phyloP scores from a whole-genome alignment of 2,888 invertebrate species.

The Hypomecis punctinalis region DNA sequence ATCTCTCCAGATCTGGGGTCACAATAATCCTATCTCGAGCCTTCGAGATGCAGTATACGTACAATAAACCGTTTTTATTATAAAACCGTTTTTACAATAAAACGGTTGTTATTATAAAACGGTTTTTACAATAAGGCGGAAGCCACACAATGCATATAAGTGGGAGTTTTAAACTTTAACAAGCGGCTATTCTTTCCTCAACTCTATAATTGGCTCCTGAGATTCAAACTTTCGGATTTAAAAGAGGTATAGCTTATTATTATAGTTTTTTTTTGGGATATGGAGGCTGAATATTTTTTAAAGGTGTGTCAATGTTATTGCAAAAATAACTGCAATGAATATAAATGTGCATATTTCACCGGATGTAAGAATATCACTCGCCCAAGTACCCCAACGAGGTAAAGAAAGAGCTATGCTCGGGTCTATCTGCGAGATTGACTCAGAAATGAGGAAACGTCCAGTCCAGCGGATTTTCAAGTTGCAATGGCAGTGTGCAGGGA shows the following conservation, averaged over 20 bases:
- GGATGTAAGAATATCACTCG: too few species aligned
- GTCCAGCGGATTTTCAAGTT: too few species aligned
- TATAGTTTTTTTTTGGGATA: too few species aligned
- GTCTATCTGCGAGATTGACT: too few species aligned
- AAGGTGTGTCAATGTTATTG: too few species aligned
- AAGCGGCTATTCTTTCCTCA: slow-evolving; percentile 50
- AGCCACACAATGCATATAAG: slow-evolving; percentile 23
- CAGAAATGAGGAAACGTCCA: too few species aligned
- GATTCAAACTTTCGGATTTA: not conserved
- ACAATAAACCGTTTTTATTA: slow-evolving; percentile 20
- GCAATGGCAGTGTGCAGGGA: too few species aligned
- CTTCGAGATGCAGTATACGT: slow-evolving; percentile 6
- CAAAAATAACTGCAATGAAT: too few species aligned
- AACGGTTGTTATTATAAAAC: not conserved
- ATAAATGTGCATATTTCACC: too few species aligned
- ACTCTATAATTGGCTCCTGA: slow-evolving; percentile 55
- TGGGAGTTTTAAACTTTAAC: slow-evolving; percentile 45
- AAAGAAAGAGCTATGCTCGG: too few species aligned
- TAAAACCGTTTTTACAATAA: not conserved
- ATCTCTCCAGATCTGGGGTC: slow-evolving; percentile 16
- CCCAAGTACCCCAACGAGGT: too few species aligned
- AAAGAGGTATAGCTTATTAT: not conserved
- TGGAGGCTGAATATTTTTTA: too few species aligned
- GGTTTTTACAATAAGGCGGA: slow-evolving; percentile 22
- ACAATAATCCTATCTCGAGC: slow-evolving; percentile 11